phyloP scores from a whole-genome alignment of 2,113 vertebrate genomes.

The Oncorhynchus clarkii region DNA sequence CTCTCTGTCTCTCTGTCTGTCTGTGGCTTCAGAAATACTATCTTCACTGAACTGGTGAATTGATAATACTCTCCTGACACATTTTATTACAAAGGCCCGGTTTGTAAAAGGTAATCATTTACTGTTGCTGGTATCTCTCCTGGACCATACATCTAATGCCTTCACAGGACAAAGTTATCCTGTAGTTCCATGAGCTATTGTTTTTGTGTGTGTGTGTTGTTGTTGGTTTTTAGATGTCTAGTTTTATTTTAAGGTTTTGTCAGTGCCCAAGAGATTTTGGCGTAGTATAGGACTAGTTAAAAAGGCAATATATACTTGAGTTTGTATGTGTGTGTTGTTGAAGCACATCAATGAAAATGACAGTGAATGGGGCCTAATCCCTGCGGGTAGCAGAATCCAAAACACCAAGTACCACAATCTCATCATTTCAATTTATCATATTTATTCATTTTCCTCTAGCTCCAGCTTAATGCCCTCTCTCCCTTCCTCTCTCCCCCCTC shows the following conservation, averaged over 20 bases:
- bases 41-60: slow-evolving; percentile 93
- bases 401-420: slow-evolving; percentile 68
- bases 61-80: slow-evolving; percentile 81
- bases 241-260: slow-evolving; percentile 47
- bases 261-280: slow-evolving; percentile 28
- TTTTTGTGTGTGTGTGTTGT: slow-evolving; percentile 76
- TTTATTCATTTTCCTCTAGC: slow-evolving; percentile 71
- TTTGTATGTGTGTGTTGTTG: slow-evolving; percentile 5
- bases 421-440: slow-evolving; percentile 77
- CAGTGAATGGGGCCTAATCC: slow-evolving; percentile 69
- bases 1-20: slow-evolving; percentile 34
- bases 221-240: slow-evolving; percentile 34
- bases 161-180: slow-evolving; percentile 94
- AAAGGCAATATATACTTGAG: neutral
- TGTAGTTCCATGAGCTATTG: slow-evolving; percentile 61
- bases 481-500: neutral
- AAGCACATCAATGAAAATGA: slow-evolving; percentile 55
- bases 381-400: slow-evolving; percentile 62
- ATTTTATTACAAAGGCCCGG: slow-evolving; percentile 95
- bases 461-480: slow-evolving; percentile 57
- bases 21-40: slow-evolving; percentile 74
- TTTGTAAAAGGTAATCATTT: slow-evolving; percentile 93
- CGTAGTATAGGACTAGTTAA: neutral
- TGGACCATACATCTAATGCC: slow-evolving; percentile 85
- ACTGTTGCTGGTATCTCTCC: slow-evolving; percentile 81